Base-by-base conservation (phyloP, 2,113 vertebrate species). In the Neotoma lepida region DNA sequence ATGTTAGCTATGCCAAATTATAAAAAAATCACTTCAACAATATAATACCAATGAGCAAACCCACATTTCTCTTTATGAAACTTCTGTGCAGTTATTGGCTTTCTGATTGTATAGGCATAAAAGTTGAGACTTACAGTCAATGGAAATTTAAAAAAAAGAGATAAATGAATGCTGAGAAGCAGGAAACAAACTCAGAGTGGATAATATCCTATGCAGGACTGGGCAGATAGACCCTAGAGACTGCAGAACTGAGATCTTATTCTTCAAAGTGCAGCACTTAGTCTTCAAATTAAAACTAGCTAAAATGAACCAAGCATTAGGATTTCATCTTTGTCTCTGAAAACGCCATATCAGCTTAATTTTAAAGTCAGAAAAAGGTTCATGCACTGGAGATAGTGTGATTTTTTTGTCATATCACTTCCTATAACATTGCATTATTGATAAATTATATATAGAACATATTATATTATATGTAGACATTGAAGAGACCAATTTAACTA, bases 241-340 rank as follows among this genome's bases (percentile, higher is more conserved):
- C 71, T 96, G 56, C 63, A 90, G 90, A 96, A 96, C 28, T 85
- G 10, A 44, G 94, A 96, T 49, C 0, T 82, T 70, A 81, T 84
- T 84, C 87, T 96, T 39, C 46, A 96, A 96, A 97, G 87, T 2
- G 49, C n/a, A 97, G 61, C 33, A 94, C 82, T 97, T 91, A 93
- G 92, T 95, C 81, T 76, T 90, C 88, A 86, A 74, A 95, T 93
- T 35, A 94, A 87, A 97, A 90, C 3, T 86, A 80, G 46, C 28
- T 95, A 74, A 89, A 54, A 1, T 33, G 12, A 97, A 87, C 30
- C 96, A 94, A 89, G 0, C 0, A 3, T 35, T 78, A 5, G 0
- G 24, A 78, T 46, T 90, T 77, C 39, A 95, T 85, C 44, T 94
- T 85, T 95, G 8, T 56, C 5, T 56, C 77, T 68, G 76, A 81